phyloP scores from a whole-genome alignment of 2,888 invertebrate genomes.

The Thymelicus sylvestris region DNA sequence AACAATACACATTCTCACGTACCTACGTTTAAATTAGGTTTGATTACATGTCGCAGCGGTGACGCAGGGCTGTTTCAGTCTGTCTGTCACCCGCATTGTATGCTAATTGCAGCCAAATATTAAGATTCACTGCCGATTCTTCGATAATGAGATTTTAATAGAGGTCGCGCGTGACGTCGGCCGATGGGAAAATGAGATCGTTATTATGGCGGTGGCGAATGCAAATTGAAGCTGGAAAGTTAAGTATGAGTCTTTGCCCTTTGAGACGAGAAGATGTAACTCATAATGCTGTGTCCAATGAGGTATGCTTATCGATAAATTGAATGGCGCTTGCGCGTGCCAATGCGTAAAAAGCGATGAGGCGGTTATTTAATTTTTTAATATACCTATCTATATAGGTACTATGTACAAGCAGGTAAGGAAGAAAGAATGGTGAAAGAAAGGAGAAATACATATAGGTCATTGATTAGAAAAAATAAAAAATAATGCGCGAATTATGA shows the following conservation, averaged over 20 bases:
- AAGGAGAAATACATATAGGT: too few species aligned
- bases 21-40: constrained; percentile 46
- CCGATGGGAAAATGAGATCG: constrained; percentile 27
- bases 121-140: constrained; percentile 52
- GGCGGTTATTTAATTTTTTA: too few species aligned
- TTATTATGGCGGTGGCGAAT: constrained; percentile 23
- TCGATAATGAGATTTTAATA: constrained; percentile 61
- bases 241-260: constrained; percentile 1
- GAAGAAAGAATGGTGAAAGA: too few species aligned
- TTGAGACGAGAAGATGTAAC: neutral
- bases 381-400: too few species aligned
- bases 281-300: neutral
- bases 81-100: constrained; percentile 64
- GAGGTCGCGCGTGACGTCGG: constrained; percentile 42
- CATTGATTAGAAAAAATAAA: too few species aligned
- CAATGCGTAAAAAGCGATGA: neutral
- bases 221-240: constrained; percentile 15
- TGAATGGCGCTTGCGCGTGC: neutral
- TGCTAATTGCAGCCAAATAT: constrained; percentile 61
- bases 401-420: too few species aligned
- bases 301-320: constrained; percentile 7
- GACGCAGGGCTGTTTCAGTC: constrained; percentile 54
- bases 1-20: constrained; percentile 37
- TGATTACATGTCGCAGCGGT: constrained; percentile 48
- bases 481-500: too few species aligned